Percentiles rank a stretch among this genome's conserved stretches.
Evolutionary conservation across 2,797 vertebrate species (phyloP).

Genomic region (Choloepus didactylus): DNA sequence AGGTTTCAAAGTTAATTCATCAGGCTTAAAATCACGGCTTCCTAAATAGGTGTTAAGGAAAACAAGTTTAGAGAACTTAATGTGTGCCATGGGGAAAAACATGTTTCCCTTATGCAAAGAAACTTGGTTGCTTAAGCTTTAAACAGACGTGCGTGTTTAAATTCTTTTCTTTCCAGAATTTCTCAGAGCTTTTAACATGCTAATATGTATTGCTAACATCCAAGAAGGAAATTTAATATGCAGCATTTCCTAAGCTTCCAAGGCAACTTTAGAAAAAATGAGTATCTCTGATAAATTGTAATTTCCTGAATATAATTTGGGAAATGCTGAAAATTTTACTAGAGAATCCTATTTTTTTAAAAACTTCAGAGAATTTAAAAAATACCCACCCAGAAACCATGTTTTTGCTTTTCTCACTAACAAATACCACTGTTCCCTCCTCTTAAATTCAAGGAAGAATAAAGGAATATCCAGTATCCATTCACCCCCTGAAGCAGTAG

Average conservation of each 20-base stretch:
- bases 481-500: background rate
- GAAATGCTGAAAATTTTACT: background rate
- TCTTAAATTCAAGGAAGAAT: constrained; percentile 16
- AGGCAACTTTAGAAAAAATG: constrained; percentile 21
- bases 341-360: constrained; percentile 20
- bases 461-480: background rate
- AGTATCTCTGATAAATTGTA: background rate
- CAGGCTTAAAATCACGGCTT: background rate
- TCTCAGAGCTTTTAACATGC: background rate
- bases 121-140: background rate
- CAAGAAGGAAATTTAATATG: background rate
- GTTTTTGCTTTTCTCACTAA: constrained; percentile 7
- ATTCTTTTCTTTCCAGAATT: background rate
- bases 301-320: background rate
- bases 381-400: background rate
- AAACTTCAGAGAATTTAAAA: constrained; percentile 43
- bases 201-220: background rate
- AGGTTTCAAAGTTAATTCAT: constrained; percentile 32
- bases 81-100: background rate
- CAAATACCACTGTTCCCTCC: background rate
- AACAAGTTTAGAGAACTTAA: background rate
- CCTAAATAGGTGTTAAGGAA: constrained; percentile 22
- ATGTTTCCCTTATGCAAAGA: background rate
- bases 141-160: background rate
- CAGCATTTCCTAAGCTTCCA: background rate